Conservation (phyloP, 2,113 vertebrate species). For the Xenopus laevis region DNA sequence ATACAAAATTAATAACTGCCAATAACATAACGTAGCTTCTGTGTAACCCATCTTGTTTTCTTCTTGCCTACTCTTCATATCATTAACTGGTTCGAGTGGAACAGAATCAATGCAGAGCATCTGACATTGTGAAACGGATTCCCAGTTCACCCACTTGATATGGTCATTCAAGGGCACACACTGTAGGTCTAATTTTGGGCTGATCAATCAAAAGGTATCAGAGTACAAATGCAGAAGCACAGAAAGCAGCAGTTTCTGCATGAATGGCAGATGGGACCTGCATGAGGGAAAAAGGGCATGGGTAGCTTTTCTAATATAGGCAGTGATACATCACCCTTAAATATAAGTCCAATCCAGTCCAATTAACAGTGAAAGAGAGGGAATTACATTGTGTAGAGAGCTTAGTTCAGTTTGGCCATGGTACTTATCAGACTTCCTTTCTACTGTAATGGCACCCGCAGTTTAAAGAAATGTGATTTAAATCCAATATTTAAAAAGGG, state of each 20-base stretch:
- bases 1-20: neutral
- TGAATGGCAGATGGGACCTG: neutral
- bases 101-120: slow-evolving; percentile 31
- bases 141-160: slow-evolving; percentile 19
- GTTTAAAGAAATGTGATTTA: too few relatives aligned
- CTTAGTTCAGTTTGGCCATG: too few relatives aligned
- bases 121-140: slow-evolving; percentile 22
- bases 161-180: slow-evolving; percentile 23
- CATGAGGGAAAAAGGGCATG: too few relatives aligned
- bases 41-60: slow-evolving; percentile 1
- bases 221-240: slow-evolving; percentile 17
- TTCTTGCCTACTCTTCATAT: slow-evolving; percentile 7
- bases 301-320: too few relatives aligned
- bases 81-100: slow-evolving; percentile 29
- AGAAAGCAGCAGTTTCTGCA: slow-evolving; percentile 14
- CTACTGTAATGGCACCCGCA: too few relatives aligned
- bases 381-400: too few relatives aligned
- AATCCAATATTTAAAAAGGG: too few relatives aligned
- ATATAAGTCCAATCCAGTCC: too few relatives aligned
- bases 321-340: too few relatives aligned
- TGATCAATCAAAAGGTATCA: slow-evolving; percentile 26
- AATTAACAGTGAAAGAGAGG: too few relatives aligned
- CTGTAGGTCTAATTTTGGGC: slow-evolving; percentile 17
- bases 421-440: too few relatives aligned
- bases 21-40: neutral